Percentiles rank a stretch among this genome's conserved stretches.
Evolutionary conservation across 2,113 vertebrate genomes (phyloP).

Genomic region (Sinocyclocheilus maitianheensis): DNA sequence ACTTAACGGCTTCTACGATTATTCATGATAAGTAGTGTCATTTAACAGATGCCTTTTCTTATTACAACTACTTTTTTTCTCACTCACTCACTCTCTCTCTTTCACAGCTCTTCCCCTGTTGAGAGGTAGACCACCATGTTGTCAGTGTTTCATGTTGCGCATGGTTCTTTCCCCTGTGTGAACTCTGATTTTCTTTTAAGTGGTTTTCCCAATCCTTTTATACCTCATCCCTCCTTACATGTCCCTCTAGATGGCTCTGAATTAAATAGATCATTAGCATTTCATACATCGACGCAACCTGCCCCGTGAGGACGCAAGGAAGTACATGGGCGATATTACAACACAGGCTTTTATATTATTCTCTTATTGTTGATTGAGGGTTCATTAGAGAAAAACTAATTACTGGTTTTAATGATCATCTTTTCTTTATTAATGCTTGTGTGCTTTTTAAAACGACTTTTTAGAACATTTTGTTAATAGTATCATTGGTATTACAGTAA

Average conservation of each 20-base stretch:
- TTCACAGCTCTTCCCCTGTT: neutral
- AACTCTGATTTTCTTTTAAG: constrained; percentile 49
- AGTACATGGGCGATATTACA: constrained; percentile 61
- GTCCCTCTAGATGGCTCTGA: constrained; percentile 54
- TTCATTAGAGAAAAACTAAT: constrained; percentile 73
- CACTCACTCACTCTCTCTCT: neutral
- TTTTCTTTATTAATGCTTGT: constrained; percentile 66
- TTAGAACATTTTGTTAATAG: constrained; percentile 5
- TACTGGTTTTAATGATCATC: constrained; percentile 75
- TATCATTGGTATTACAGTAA: constrained; percentile 39
- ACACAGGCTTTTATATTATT: constrained; percentile 66
- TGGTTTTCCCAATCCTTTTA: constrained; percentile 32
- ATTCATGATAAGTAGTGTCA: constrained; percentile 27
- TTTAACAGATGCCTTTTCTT: constrained; percentile 1
- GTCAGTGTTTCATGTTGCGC: constrained; percentile 22
- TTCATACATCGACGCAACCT: constrained; percentile 61
- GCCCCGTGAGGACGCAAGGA: constrained; percentile 63
- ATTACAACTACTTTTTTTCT: neutral
- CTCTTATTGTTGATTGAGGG: constrained; percentile 69
- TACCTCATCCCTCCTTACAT: constrained; percentile 40
- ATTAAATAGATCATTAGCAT: constrained; percentile 69
- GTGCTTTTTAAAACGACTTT: constrained; percentile 58
- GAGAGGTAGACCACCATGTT: constrained; percentile 35
- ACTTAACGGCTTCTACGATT: neutral
- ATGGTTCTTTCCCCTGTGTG: constrained; percentile 22